phyloP scores from a whole-genome alignment of 2,888 invertebrate genomes.

The Agrotis clavis region DNA sequence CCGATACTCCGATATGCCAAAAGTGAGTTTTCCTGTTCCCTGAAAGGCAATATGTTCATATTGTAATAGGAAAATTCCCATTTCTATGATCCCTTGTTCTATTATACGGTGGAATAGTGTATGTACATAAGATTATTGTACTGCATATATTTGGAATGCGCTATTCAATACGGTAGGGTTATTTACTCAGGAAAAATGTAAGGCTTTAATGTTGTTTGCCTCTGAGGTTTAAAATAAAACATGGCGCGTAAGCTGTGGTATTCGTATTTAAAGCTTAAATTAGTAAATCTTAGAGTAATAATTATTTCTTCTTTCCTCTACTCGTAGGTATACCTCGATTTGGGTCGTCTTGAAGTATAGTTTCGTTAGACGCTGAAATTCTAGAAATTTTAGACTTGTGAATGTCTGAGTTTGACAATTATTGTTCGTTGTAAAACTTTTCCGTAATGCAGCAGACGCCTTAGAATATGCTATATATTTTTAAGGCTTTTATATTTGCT shows the following conservation, averaged over 20 bases:
- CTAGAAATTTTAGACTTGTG: background rate
- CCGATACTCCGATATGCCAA: slow-evolving; percentile 37
- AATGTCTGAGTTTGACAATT: background rate
- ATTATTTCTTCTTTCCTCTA: too few relatives aligned
- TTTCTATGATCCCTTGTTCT: slow-evolving; percentile 59
- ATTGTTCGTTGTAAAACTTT: background rate
- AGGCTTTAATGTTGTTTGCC: slow-evolving; percentile 19
- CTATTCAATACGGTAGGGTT: slow-evolving; percentile 24
- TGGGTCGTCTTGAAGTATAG: background rate
- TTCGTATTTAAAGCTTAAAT: slow-evolving; percentile 1
- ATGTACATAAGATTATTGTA: slow-evolving; percentile 50
- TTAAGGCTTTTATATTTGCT: too few relatives aligned
- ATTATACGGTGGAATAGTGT: slow-evolving; percentile 49
- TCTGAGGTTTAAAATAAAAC: background rate
- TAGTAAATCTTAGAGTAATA: background rate
- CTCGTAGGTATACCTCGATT: background rate
- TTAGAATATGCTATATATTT: background rate
- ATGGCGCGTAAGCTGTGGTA: background rate
- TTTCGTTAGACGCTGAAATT: background rate
- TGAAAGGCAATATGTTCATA: slow-evolving; percentile 45
- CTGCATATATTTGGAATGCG: slow-evolving; percentile 30
- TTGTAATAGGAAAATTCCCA: slow-evolving; percentile 46
- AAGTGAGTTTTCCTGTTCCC: slow-evolving; percentile 43
- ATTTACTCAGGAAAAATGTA: slow-evolving; percentile 15
- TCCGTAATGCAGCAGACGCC: background rate